Percentiles rank a stretch among this genome's conserved stretches.
Evolutionary conservation across 1,140 invertebrate genomes (phyloP).

Genomic region (Tetramorium alpestre): DNA sequence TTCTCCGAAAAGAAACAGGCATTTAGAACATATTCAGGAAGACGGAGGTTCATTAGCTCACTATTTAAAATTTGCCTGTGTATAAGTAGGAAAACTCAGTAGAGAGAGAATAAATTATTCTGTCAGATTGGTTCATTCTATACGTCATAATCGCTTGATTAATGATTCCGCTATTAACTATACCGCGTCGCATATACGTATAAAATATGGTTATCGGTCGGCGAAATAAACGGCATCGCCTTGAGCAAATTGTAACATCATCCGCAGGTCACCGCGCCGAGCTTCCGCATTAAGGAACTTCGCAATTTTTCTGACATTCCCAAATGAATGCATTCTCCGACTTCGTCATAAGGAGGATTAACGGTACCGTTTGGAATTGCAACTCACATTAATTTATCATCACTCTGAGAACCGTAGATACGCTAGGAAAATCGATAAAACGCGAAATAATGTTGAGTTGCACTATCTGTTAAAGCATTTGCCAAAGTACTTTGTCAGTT

Average conservation of each 20-base stretch:
- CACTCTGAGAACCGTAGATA: slow-evolving; percentile 9
- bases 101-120: slow-evolving; percentile 40
- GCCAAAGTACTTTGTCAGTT: not conserved
- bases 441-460: slow-evolving; percentile 8
- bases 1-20: not conserved
- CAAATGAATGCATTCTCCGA: slow-evolving; percentile 66
- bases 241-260: slow-evolving; percentile 41
- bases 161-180: slow-evolving; percentile 44
- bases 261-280: slow-evolving; percentile 16
- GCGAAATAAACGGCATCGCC: slow-evolving; percentile 43
- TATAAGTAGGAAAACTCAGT: slow-evolving; percentile 17
- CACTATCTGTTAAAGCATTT: not conserved
- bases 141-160: slow-evolving; percentile 51
- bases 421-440: slow-evolving; percentile 28
- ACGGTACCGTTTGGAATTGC: slow-evolving; percentile 61
- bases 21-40: slow-evolving; percentile 41
- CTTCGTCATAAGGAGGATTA: slow-evolving; percentile 67
- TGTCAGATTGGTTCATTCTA: slow-evolving; percentile 48
- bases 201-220: slow-evolving; percentile 48
- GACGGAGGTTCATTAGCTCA: slow-evolving; percentile 37
- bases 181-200: slow-evolving; percentile 42
- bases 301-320: slow-evolving; percentile 62
- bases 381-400: slow-evolving; percentile 64
- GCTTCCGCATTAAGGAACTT: slow-evolving; percentile 49
- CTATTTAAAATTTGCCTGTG: slow-evolving; percentile 48